Evolutionary conservation across 2,113 vertebrate species (phyloP), one percentile per base, ranked within the genome.

Genomic region (Casuarius casuarius): DNA sequence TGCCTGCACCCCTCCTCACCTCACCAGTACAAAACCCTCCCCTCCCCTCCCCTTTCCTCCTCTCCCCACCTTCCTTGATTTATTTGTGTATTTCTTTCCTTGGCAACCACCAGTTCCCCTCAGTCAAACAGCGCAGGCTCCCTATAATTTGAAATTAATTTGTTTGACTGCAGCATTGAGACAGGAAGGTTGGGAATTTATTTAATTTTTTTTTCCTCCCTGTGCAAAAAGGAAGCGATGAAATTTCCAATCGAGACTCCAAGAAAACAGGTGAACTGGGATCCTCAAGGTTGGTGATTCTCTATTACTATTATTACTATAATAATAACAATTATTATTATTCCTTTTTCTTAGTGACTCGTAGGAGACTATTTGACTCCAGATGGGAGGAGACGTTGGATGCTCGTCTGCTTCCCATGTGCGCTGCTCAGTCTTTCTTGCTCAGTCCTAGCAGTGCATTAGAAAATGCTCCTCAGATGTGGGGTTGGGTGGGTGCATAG

Each of bases 181-280:
- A 95, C 96, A 96, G 95, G 95, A 96, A 98, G 97, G 97, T 89
- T 86, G 92, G 94, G 92, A 97, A 96, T 97, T 97, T 95, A 97
- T 96, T 95, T 84, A 86, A 73, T 96, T 97, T 90, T 90, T 59
- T 96, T 97, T 97, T 93, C 97, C 96, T 95, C 93, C 94, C 92
- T 94, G 97, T 97, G 97, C 98, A 98, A 96, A 95, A 98, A 98
- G 97, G 95, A 97, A 98, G 98, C 98, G 94, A 99, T 99, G 99
- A 99, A 99, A 99, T 99, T 99, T 98, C 99, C 99, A 98, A 98
- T 99, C 94, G 99, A 99, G 98, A 99, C 97, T 97, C 99, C 98
- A 96, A 98, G 99, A 95, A 99, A 99, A 98, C 99, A 99, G 98
- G 99, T 99, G 97, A 99, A 99, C 98, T 99, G 99, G 99, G 99